phyloP scores from a whole-genome alignment of 2,797 vertebrate genomes.

The Gastrophryne carolinensis region DNA sequence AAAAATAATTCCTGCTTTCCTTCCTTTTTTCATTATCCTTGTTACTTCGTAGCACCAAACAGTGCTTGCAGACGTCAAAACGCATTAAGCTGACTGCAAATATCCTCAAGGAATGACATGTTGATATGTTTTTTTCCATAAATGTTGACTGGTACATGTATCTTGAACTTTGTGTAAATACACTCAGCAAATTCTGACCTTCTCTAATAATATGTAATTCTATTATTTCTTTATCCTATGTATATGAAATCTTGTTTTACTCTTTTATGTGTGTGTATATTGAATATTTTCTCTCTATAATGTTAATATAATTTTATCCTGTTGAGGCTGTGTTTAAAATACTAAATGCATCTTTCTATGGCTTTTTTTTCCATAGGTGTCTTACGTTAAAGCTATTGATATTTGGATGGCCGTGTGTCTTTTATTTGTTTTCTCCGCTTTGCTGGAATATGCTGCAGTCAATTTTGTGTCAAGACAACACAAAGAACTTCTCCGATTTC shows the following conservation, averaged over 20 bases:
- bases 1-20: too few species aligned
- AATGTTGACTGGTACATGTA: neutral
- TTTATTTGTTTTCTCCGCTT: slow-evolving; percentile 94
- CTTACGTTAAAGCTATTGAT: slow-evolving; percentile 96
- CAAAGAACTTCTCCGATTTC: slow-evolving; percentile 89
- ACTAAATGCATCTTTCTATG: neutral
- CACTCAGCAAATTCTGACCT: neutral
- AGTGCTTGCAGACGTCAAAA: too few species aligned
- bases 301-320: neutral
- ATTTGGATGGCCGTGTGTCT: slow-evolving; percentile 99
- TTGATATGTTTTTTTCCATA: neutral
- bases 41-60: too few species aligned
- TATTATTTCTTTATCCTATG: neutral
- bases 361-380: slow-evolving; percentile 75
- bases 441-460: slow-evolving; percentile 93
- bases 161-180: neutral
- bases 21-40: too few species aligned
- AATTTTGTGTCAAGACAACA: slow-evolving; percentile 97
- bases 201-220: neutral
- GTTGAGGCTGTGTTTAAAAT: neutral
- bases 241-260: too few species aligned
- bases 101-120: neutral
- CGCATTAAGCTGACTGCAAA: neutral
- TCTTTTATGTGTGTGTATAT: too few species aligned
- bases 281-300: too few species aligned